Evolutionary conservation across 2,113 vertebrate genomes (phyloP), one percentile per base, ranked within the genome.

Genomic region (Hippopotamus amphibius): DNA sequence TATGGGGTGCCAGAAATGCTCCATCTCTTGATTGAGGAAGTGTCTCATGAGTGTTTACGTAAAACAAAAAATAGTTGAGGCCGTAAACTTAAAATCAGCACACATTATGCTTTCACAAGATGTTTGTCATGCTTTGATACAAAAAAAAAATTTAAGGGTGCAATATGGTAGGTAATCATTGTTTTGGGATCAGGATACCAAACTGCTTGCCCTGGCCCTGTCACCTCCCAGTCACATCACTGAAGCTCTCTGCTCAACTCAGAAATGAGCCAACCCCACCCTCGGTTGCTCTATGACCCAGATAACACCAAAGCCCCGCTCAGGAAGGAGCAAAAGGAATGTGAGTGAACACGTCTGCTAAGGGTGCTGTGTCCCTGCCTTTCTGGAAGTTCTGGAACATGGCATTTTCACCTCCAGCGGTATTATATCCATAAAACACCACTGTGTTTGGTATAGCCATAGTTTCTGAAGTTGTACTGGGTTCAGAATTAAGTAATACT

Each of bases 401-500:
- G 12, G 30, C n/a, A 6, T 16, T 50, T 57, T 83, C n/a, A 55
- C 83, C 68, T 72, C 93, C 43, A 83, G 65, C 81, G 41, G 10
- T 41, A 11, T 21, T 17, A 0, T 88, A 16, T 26, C 76, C 90
- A 15, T 69, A 65, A 72, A 74, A 71, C 14, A 77, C 71, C 43
- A 26, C 53, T 68, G 57, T 30, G 59, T 71, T 80, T 61, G 37
- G 26, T 41, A 22, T 3, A 41, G 37, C 48, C 71, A 6, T 53
- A 41, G 53, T 74, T 94, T 91, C 81, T 92, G 66, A 90, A 92
- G 59, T 55, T 55, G 66, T 41, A 72, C 41, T 63, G 30, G 74
- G n/a, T 87, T 96, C 89, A 96, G 61, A 95, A 92, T 92, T 87
- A 72, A 83, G 76, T 83, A 96, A 90, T 50, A 46, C 80, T 37